A percentile compares a stretch with the other conserved stretches of the same genome.
Evolutionary conservation across 1,140 invertebrate species (phyloP).

Genomic region (Halesus radiatus): DNA sequence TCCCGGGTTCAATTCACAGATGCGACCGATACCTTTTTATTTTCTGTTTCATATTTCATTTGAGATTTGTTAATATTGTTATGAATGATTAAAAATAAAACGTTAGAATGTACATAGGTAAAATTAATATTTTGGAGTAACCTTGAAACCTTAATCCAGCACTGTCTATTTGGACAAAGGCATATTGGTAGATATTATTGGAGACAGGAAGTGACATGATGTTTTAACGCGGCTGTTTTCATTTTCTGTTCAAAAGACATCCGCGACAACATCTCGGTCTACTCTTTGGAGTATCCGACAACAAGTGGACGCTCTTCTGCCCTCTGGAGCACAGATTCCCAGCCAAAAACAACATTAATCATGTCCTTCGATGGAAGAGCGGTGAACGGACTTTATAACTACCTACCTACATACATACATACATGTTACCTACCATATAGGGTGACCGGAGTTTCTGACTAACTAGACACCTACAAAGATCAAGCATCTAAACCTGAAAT

Average conservation of each 20-base stretch:
- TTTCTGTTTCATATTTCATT: no score
- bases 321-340: not conserved
- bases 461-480: no score
- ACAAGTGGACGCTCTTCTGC: constrained; percentile 10
- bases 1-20: no score
- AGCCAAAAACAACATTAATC: constrained; percentile 33
- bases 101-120: no score
- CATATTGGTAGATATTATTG: no score
- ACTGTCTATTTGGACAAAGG: no score
- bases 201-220: constrained; percentile 1
- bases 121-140: no score
- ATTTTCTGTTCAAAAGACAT: not conserved
- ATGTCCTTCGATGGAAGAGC: constrained; percentile 25
- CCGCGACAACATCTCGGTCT: not conserved
- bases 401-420: not conserved
- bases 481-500: no score
- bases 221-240: not conserved
- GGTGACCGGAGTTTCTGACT: not conserved
- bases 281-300: not conserved
- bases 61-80: no score
- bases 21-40: no score
- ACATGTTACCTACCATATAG: not conserved
- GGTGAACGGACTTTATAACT: not conserved
- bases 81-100: no score
- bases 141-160: no score